Evolutionary conservation across 2,113 vertebrate genomes (phyloP), one percentile per base, ranked within the genome.

Genomic region (Passer montanus): DNA sequence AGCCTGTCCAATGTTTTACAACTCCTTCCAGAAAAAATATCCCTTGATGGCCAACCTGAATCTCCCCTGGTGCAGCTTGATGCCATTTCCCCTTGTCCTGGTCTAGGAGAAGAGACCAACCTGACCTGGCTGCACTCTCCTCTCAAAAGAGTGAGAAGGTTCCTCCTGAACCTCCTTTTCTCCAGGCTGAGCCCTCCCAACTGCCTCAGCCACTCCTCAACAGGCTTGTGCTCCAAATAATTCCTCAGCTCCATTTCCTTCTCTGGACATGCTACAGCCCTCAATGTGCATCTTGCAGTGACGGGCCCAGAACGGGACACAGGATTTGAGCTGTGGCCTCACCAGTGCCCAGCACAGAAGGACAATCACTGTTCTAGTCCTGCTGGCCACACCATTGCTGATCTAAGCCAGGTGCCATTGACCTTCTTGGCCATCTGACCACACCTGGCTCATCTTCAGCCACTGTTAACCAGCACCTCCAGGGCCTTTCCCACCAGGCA

Each of bases 261-360:
- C 60, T 16, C 39, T 26, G 53, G 37, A 39, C 52, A 24, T 0
- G 0, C 33, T 75, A 20, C n/a, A 60, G 69, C 7, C 39, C 28
- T 68, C 39, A 17, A 10, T 46, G 23, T 46, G 39, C 19, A 22
- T n/a, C 46, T 12, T 30, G 16, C 9, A 53, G 16, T n/a, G 53
- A 39, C 0, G 0, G 19, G 7, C 7, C 24, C n/a, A 53, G 28
- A 60, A 15, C 46, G 41, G 39, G 53, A 60, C 24, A 30, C 53
- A 39, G 46, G 23, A 47, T 47, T 60, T 7, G 3, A 60, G n/a
- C 39, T 41, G 30, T 39, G 53, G 7, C 39, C n/a, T 26, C 53
- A 39, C 8, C 39, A 46, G 53, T 15, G 20, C 53, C 33, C 52
- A 46, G 5, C 9, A 68, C 23, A 53, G 20, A 11, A 6, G 27